Percentiles rank a stretch among this genome's conserved stretches.
These are phyloP conservation scores for Oreochromis spilurus DNA, from an alignment of 2,113 vertebrate genomes.

Conservation along the genomic window DNA sequence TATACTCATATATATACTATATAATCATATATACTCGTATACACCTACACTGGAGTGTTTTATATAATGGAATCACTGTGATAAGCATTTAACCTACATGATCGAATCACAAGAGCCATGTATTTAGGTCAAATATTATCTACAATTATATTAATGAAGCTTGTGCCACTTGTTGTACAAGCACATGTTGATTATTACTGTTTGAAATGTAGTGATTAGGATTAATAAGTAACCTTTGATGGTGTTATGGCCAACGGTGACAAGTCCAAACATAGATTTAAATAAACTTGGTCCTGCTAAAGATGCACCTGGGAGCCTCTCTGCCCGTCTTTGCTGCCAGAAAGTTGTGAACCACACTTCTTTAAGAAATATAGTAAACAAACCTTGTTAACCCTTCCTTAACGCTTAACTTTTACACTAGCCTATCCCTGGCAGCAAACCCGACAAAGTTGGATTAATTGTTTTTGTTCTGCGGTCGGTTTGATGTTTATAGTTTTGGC, in stretches of 20 bases:
- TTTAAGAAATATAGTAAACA: not conserved
- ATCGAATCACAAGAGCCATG: not conserved
- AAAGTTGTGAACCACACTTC: no score
- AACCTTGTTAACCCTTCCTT: not conserved
- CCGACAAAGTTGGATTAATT: not conserved
- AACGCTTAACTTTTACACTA: not conserved
- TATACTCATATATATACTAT: not conserved
- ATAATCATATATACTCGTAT: not conserved
- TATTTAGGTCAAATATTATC: not conserved
- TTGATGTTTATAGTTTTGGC: not conserved
- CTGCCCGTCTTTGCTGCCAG: no score
- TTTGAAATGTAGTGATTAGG: not conserved
- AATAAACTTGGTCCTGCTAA: no score
- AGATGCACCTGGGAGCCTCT: no score
- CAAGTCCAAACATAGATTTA: not conserved
- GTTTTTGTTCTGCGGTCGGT: not conserved
- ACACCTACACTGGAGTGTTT: not conserved
- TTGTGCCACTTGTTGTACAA: not conserved
- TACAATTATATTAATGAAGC: not conserved
- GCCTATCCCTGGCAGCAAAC: not conserved
- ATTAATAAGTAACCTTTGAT: not conserved
- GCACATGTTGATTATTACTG: not conserved
- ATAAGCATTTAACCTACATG: not conserved
- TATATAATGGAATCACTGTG: not conserved
- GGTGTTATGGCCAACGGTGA: accelerated